Base-by-base conservation (phyloP, 2,888 invertebrate genomes). In the Drepanosiphum platanoidis region DNA sequence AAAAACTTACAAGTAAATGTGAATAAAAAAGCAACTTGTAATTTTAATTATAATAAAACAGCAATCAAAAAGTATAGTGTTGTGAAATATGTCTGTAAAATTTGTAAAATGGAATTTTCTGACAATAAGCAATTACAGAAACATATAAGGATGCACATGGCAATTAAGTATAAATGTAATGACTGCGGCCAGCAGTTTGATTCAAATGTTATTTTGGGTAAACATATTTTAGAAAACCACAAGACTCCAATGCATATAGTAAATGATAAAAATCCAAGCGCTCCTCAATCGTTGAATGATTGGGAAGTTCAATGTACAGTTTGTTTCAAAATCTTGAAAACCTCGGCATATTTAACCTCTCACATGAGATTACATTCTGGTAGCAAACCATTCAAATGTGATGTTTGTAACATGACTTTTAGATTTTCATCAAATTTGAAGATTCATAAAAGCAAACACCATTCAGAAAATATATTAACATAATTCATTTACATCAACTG, bases 121-220 rank as follows among this genome's bases (percentile, higher is more conserved):
- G 46, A 79, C 8, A 46, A 68, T n/a, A 34, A n/a, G 13, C 1
- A 8, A n/a, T 32, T 72, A 42, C n/a, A 82, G 36, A 42, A 15
- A 42, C 82, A 82, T 46, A 30, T 7, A 71, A 68, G 58, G 1
- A 61, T 18, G 3, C 72, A 64, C 18, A 15, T 3, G 2, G 1
- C 11, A 13, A 46, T 52, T 5, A 15, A 7, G 22, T 75, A 83
- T 34, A 18, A 34, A 7, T 83, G 83, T 66, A 66, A 74, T 11
- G 74, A 83, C 36, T 83, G 83, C 34, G 74, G 36, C 46, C 72
- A 84, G n/a, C n/a, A 58, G 1, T 75, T 84, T 58, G 36, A 77
- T 8, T 68, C 66, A 30, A 77, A 84, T 58, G 30, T 36, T 30
- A 68, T 30, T 30, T 42, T 77, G 11, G 39, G 68, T 7, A n/a